These are phyloP conservation scores for Odocoileus hemionus DNA, from an alignment of 2,113 vertebrate species.

Conservation along the genomic window DNA sequence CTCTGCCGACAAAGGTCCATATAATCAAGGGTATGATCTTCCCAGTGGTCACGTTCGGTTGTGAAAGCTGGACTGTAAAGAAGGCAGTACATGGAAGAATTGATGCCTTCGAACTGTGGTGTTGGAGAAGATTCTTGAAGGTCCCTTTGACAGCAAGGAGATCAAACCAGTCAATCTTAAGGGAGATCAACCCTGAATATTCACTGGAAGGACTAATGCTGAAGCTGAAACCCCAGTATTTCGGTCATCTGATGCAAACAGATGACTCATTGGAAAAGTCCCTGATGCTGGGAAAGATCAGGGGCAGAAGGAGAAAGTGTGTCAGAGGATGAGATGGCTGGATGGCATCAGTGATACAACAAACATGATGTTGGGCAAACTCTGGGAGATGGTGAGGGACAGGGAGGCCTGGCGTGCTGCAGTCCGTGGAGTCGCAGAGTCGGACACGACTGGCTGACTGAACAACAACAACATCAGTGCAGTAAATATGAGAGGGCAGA, in stretches of 20 bases:
- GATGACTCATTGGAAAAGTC: not conserved
- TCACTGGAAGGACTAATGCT: not conserved
- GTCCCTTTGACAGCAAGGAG: not conserved
- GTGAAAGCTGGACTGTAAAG: not conserved
- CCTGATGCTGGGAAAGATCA: not conserved
- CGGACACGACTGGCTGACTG: fast-evolving
- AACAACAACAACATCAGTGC: not conserved
- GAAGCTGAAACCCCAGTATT: not conserved
- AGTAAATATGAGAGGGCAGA: not conserved
- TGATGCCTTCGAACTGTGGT: not conserved
- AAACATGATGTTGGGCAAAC: not conserved
- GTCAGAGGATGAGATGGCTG: not conserved
- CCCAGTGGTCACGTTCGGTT: fast-evolving
- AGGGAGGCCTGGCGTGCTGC: not conserved
- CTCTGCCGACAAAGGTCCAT: not conserved
- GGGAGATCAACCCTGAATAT: not conserved
- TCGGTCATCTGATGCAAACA: not conserved
- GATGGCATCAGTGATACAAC: fast-evolving
- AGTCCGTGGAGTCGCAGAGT: not conserved
- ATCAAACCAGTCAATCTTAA: not conserved
- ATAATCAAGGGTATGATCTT: not conserved
- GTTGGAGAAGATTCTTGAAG: not conserved
- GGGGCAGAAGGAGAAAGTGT: not conserved
- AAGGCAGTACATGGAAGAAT: not conserved
- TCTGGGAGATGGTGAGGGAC: not conserved